These are phyloP conservation scores for Anguilla rostrata DNA, from an alignment of 2,113 vertebrate species.

Conservation along the genomic window DNA sequence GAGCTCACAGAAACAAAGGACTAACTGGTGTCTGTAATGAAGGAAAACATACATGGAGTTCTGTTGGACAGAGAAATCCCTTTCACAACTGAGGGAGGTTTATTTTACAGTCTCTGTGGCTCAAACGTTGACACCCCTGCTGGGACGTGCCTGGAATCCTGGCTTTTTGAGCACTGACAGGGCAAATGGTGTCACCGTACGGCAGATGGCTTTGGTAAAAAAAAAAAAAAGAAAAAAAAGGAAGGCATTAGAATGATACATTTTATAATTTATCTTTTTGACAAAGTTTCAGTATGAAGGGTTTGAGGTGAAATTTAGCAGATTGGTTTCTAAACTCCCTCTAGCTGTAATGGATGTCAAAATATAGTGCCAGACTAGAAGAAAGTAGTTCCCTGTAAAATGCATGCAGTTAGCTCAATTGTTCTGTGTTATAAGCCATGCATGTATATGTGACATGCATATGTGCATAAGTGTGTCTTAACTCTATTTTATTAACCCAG, in stretches of 20 bases:
- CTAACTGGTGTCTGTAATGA: background rate
- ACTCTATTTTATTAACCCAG: background rate
- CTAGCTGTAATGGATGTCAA: no score
- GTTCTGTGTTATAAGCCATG: no score
- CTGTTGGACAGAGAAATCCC: background rate
- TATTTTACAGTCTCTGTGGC: background rate
- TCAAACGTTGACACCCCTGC: background rate
- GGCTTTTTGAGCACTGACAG: background rate
- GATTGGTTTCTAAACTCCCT: no score
- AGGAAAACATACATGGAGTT: background rate
- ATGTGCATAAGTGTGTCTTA: background rate
- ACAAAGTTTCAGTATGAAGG: no score
- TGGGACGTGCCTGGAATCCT: background rate
- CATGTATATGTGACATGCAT: no score
- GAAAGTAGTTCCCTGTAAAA: background rate
- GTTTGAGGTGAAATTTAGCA: no score
- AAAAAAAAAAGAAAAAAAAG: background rate
- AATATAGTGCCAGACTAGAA: background rate
- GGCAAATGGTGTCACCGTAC: background rate
- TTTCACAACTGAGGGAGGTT: slow-evolving; percentile 5
- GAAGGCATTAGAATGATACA: background rate
- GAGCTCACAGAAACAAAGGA: slow-evolving; percentile 5
- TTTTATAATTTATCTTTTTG: background rate
- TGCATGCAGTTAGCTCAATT: background rate
- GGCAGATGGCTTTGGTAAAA: background rate